Percentiles rank a stretch among this genome's conserved stretches.
phyloP scores from a whole-genome alignment of 2,888 invertebrate genomes.

The Mythimna ferrago region DNA sequence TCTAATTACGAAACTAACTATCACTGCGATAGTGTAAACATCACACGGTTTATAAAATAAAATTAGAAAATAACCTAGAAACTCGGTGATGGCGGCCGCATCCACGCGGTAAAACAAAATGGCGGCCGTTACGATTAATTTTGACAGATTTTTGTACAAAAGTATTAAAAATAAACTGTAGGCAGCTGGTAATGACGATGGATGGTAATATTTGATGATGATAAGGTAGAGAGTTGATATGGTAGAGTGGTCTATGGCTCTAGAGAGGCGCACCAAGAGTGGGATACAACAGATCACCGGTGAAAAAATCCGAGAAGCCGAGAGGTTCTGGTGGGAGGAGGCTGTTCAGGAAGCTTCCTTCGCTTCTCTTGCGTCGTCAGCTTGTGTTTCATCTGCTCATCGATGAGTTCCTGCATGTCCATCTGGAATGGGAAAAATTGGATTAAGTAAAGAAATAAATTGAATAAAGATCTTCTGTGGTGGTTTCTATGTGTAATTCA shows the following conservation, averaged over 20 bases:
- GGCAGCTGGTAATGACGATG: constrained; percentile 73
- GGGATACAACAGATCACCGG: constrained; percentile 86
- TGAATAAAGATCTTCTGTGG: not conserved
- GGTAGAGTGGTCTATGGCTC: constrained; percentile 78
- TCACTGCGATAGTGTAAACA: constrained; percentile 84
- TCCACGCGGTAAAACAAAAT: constrained; percentile 74
- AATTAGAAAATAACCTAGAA: constrained; percentile 76
- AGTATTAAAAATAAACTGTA: constrained; percentile 71
- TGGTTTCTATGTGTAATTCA: too few relatives aligned
- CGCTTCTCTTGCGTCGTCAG: constrained; percentile 92
- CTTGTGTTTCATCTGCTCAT: constrained; percentile 97
- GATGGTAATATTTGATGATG: constrained; percentile 76
- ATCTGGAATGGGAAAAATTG: constrained; percentile 91
- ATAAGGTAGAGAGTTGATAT: constrained; percentile 77
- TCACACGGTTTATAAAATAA: constrained; percentile 84
- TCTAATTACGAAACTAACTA: constrained; percentile 83
- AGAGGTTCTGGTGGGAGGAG: constrained; percentile 81
- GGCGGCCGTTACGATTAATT: constrained; percentile 71
- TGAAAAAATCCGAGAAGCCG: constrained; percentile 89
- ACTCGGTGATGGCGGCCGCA: constrained; percentile 69
- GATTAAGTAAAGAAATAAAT: not conserved
- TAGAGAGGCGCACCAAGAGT: constrained; percentile 74
- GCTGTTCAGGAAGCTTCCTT: constrained; percentile 84
- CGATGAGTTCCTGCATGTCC: constrained; percentile 98
- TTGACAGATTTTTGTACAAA: constrained; percentile 72